Evolutionary conservation across 2,888 invertebrate species (phyloP).

Genomic region (Lycocerus yunnanus): DNA sequence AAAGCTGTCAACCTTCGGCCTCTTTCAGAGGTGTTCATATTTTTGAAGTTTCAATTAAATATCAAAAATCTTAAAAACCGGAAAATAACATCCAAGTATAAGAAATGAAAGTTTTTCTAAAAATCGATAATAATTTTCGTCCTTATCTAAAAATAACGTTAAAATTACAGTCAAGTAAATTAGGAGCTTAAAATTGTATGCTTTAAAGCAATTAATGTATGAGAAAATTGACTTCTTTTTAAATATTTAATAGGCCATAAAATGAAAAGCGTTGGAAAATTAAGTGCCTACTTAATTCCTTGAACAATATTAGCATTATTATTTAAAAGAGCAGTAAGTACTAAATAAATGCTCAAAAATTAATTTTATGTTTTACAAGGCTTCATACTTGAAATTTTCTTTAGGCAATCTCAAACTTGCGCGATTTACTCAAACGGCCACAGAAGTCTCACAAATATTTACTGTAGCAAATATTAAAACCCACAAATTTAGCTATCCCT

Average conservation of each 20-base stretch:
- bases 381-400: neutral
- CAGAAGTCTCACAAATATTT: neutral
- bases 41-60: neutral
- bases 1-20: neutral
- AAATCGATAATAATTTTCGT: too few species aligned
- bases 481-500: neutral
- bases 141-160: neutral
- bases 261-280: neutral
- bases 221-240: neutral
- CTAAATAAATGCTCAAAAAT: neutral
- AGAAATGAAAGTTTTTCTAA: neutral
- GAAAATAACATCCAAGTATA: neutral
- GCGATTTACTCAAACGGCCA: neutral
- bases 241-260: neutral
- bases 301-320: neutral
- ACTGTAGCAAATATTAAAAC: neutral
- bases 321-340: neutral
- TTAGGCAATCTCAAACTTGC: neutral
- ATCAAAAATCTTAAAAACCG: neutral
- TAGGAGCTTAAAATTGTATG: neutral
- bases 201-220: neutral
- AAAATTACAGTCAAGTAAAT: neutral
- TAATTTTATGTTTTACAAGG: neutral
- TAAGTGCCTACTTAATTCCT: neutral
- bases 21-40: neutral